Conservation (phyloP, 2,888 invertebrate species). For the Adelognathus sp. region DNA sequence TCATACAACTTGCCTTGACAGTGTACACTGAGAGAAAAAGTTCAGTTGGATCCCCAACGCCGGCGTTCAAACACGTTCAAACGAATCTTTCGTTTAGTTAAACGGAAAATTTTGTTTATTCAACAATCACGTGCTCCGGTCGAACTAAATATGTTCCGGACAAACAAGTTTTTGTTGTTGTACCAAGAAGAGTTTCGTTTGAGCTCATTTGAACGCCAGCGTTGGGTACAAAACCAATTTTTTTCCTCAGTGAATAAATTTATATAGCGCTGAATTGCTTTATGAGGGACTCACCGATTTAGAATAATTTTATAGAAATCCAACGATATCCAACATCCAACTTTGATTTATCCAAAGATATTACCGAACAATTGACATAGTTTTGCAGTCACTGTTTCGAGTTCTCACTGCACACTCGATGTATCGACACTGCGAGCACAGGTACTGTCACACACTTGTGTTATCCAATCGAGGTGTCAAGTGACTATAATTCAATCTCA, state of each 20-base stretch:
- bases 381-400: background rate
- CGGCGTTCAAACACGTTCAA: no score
- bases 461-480: background rate
- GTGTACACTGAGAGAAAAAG: no score
- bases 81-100: no score
- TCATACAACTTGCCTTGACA: no score
- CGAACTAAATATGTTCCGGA: no score
- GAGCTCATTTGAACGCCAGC: no score
- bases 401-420: constrained; percentile 18
- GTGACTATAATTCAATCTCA: background rate
- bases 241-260: background rate
- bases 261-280: background rate
- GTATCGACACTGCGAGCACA: constrained; percentile 7
- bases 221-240: no score
- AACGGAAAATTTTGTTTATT: no score
- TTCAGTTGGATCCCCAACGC: no score
- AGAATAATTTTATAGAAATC: background rate
- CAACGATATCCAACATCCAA: background rate
- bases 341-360: constrained; percentile 44
- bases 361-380: background rate
- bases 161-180: no score
- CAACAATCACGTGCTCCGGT: no score
- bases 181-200: no score
- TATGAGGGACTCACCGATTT: constrained; percentile 46
- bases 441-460: background rate